phyloP scores from a whole-genome alignment of 2,888 invertebrate species.

The Sminthurides aquaticus region DNA sequence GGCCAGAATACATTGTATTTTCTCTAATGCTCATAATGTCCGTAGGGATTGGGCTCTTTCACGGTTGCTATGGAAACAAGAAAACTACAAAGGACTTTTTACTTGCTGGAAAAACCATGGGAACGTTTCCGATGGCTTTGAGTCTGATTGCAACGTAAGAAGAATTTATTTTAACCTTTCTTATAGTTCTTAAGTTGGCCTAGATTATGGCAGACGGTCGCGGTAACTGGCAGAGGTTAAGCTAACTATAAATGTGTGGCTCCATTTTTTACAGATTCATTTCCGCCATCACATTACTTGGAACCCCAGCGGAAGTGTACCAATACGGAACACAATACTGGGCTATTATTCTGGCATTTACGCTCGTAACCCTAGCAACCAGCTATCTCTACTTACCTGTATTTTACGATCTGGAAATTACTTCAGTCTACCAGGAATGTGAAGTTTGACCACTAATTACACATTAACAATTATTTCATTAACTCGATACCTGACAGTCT shows the following conservation, averaged over 20 bases:
- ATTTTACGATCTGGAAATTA: conserved; percentile 44
- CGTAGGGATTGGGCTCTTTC: conserved; percentile 74
- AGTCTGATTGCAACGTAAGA: conserved; percentile 72
- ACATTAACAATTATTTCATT: too few relatives aligned
- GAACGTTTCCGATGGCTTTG: conserved; percentile 78
- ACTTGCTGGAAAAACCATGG: conserved; percentile 73
- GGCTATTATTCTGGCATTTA: conserved; percentile 44
- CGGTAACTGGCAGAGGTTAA: too few relatives aligned
- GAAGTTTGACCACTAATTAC: too few relatives aligned
- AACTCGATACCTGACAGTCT: too few relatives aligned
- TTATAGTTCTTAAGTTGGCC: too few relatives aligned
- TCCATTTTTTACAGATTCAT: conserved; percentile 70
- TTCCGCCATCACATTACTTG: conserved; percentile 81
- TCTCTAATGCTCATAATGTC: conserved; percentile 68
- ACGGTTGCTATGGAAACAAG: conserved; percentile 64
- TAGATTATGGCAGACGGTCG: too few relatives aligned
- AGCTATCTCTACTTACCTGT: conserved; percentile 44
- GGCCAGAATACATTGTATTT: conserved; percentile 68
- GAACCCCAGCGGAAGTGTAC: conserved; percentile 85
- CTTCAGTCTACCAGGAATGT: conserved; percentile 45
- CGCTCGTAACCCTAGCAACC: conserved; percentile 31
- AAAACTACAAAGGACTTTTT: conserved; percentile 69
- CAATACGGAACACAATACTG: conserved; percentile 79
- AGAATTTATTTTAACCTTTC: too few relatives aligned
- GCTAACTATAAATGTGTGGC: too few relatives aligned